Evolutionary conservation across 2,797 vertebrate species (phyloP).

Genomic region (Perodicticus potto): DNA sequence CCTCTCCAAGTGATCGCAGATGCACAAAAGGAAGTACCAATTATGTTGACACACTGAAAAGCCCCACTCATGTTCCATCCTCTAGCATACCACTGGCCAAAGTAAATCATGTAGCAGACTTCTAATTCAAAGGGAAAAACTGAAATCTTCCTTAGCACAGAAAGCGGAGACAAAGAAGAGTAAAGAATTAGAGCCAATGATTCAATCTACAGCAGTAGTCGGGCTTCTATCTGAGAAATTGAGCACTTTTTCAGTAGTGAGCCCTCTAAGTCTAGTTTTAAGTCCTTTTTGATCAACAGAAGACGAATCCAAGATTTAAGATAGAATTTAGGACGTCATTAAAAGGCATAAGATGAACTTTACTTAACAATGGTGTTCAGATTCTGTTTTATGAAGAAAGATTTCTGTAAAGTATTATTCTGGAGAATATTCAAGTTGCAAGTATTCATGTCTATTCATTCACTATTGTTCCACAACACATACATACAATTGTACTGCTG

Average conservation of each 20-base stretch:
- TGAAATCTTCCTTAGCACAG: neutral
- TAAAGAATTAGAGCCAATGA: neutral
- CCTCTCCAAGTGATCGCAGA: neutral
- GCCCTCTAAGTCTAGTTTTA: neutral
- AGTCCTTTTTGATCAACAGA: neutral
- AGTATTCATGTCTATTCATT: neutral
- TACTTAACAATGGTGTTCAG: neutral
- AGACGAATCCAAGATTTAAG: neutral
- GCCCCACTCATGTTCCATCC: neutral
- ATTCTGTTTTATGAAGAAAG: constrained; percentile 8
- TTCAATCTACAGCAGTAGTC: neutral
- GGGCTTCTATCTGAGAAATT: neutral
- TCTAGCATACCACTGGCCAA: neutral
- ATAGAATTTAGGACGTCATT: neutral
- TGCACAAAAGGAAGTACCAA: neutral
- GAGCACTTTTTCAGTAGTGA: neutral
- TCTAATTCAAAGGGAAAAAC: neutral
- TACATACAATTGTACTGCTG: neutral
- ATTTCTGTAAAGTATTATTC: neutral
- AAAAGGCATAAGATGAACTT: neutral
- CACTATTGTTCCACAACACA: neutral
- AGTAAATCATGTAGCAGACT: neutral
- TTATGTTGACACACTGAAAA: neutral
- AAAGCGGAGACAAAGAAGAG: neutral
- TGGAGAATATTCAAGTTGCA: neutral